phyloP scores from a whole-genome alignment of 2,797 vertebrate species.

The Mico argentatus region DNA sequence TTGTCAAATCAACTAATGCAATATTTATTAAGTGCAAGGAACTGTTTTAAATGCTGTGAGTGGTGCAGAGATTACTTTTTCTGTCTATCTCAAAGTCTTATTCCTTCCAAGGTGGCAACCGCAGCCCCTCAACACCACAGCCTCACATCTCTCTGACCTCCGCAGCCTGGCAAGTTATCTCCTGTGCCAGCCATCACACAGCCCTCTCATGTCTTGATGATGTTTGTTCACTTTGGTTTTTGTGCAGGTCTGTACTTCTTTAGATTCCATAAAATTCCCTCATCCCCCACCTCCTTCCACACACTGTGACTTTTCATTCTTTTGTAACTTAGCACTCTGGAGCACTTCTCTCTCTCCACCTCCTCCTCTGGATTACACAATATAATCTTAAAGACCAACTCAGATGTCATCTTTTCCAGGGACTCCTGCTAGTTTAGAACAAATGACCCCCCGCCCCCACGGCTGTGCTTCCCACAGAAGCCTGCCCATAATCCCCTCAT shows the following conservation, averaged over 20 bases:
- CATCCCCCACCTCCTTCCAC: not conserved
- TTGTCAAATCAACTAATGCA: not conserved
- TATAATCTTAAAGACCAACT: not conserved
- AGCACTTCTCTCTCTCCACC: not conserved
- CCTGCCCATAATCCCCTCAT: not conserved
- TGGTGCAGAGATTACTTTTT: not conserved
- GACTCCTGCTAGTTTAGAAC: not conserved
- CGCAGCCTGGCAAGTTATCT: not conserved
- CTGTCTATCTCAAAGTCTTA: not conserved
- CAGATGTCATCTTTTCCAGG: not conserved
- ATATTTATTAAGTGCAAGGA: not conserved
- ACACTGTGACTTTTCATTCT: not conserved
- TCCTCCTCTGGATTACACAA: not conserved
- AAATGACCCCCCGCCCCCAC: not conserved
- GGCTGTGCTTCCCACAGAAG: not conserved
- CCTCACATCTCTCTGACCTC: not conserved
- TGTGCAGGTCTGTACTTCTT: not conserved
- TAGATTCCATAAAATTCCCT: not conserved
- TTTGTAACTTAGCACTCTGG: not conserved
- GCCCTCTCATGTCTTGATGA: not conserved
- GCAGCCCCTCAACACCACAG: rapidly evolving
- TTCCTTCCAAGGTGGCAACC: not conserved
- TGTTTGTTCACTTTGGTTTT: not conserved
- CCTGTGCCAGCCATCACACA: not conserved
- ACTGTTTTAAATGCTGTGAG: not conserved